Base-by-base conservation (phyloP, 2,888 invertebrate genomes). In the Nasonovia ribisnigri region DNA sequence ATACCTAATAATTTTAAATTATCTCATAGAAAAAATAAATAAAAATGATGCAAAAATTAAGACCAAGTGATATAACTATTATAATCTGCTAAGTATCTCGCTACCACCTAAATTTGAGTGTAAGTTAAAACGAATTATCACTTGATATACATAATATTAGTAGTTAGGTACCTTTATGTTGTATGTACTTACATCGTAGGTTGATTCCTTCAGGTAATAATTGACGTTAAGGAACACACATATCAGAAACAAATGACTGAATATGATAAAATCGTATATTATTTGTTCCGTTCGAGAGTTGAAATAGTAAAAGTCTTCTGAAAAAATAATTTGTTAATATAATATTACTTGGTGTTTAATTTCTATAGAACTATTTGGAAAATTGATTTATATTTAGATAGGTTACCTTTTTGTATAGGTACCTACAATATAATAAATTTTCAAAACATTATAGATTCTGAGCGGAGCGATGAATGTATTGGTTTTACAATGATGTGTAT, bases 201-300 rank as follows among this genome's bases (percentile, higher is more conserved):
- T 91, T 4, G 91, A 91, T 43, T 91, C 57, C 5, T 84, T 91
- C 24, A 91, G 29, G 13, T 43, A 24, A 43, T 84, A 84, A 84
- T 91, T 91, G 1, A 57, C 24, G 84, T 84, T 84, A 11, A 91
- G 57, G 5, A 91, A 84, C 43, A 91, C 29, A 57, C 20, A 43
- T 91, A 91, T 91, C 46, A 57, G 11, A 84, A 91, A 91, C 84
- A 91, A 51, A 84, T 43, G 24, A 57, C 8, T 29, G 43, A 91
- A 91, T 43, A 57, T 29, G 43, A 24, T 43, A 20, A 54, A 29
- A 29, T 54, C 57, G n/a, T 84, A 20, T n/a, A 24, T 1, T 84
- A 84, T 46, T 42, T 86, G 51, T 84, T 54, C 11, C 60, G 8
- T 1, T 1, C 43, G 24, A 11, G 51, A 6, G 5, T 60, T 20